Percentiles rank a stretch among this genome's conserved stretches.
Conservation (phyloP, 2,113 vertebrate genomes). For the Callipepla squamata region DNA sequence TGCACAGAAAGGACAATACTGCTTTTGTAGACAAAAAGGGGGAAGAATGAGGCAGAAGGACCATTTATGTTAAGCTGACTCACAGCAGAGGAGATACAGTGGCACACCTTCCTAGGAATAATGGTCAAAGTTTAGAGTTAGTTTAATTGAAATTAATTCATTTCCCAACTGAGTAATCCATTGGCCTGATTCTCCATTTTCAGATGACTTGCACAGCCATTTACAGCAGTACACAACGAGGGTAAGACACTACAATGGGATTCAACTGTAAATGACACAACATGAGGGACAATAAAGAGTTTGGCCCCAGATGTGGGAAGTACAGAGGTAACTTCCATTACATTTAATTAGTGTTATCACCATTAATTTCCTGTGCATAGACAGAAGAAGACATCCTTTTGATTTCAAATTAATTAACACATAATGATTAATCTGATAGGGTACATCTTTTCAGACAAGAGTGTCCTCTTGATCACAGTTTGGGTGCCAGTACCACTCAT, state of each 20-base stretch:
- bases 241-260: not conserved
- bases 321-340: constrained; percentile 26
- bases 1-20: not conserved
- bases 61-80: not conserved
- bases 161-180: not conserved
- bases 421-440: constrained; percentile 57
- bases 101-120: not conserved
- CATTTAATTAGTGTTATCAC: constrained; percentile 33
- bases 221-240: not conserved
- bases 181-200: not conserved
- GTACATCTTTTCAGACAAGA: constrained; percentile 64
- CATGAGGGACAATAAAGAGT: not conserved
- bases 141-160: not conserved
- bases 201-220: not conserved
- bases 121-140: not conserved
- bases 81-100: not conserved
- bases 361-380: constrained; percentile 34
- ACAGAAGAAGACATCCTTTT: constrained; percentile 53
- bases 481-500: constrained; percentile 63
- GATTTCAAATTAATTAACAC: constrained; percentile 60
- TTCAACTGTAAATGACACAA: constrained; percentile 33
- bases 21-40: not conserved
- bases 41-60: not conserved
- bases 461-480: constrained; percentile 65
- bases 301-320: not conserved